These are phyloP conservation scores for Myotis davidii DNA, from an alignment of 2,113 vertebrate species.

Conservation along the genomic window DNA sequence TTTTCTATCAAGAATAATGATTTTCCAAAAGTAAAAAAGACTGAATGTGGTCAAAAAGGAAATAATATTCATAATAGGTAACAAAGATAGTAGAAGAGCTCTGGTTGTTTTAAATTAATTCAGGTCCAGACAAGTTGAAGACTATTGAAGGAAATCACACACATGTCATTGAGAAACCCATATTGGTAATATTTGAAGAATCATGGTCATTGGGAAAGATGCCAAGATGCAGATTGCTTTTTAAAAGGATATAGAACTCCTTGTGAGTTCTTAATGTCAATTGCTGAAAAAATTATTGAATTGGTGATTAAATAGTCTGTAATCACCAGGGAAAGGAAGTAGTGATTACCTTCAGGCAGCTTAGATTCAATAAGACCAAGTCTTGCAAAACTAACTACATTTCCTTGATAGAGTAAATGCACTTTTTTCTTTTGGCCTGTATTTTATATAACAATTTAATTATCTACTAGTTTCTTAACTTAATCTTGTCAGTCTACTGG, in stretches of 20 bases:
- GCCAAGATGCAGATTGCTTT: conserved; percentile 17
- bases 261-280: conserved; percentile 34
- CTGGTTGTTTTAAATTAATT: background rate
- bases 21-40: background rate
- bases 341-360: conserved; percentile 24
- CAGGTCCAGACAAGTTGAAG: background rate
- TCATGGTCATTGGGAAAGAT: background rate
- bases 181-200: background rate
- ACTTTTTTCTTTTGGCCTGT: conserved; percentile 54
- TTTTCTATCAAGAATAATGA: conserved; percentile 4
- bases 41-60: background rate
- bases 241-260: conserved; percentile 14
- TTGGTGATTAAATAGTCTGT: conserved; percentile 39
- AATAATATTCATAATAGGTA: background rate
- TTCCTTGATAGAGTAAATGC: conserved; percentile 58
- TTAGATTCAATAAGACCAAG: background rate
- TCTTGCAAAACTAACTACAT: conserved; percentile 50
- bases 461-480: conserved; percentile 51
- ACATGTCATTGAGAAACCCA: background rate
- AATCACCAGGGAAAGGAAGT: conserved; percentile 52
- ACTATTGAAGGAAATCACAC: background rate
- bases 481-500: conserved; percentile 42
- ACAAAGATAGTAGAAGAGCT: background rate
- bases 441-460: conserved; percentile 58
- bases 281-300: conserved; percentile 38